Evolutionary conservation across 2,113 vertebrate species (phyloP).

Genomic region (Ovis canadensis): DNA sequence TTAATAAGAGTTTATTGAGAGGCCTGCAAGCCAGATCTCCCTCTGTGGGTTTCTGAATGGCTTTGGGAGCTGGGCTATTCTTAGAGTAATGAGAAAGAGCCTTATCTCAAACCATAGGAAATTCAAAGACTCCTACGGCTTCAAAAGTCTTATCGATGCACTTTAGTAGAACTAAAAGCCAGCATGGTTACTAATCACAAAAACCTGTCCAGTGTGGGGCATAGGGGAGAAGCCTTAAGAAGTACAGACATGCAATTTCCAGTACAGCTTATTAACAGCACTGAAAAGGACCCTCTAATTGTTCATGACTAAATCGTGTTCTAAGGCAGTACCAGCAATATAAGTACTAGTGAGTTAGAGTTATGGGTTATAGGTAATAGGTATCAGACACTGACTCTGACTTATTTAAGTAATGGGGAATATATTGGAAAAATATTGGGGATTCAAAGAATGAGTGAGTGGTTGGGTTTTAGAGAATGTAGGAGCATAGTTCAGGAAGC

Average conservation of each 20-base stretch:
- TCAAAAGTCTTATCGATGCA: conserved; percentile 45
- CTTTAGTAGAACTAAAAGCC: conserved; percentile 46
- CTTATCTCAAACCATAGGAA: conserved; percentile 65
- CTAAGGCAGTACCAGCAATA: not conserved
- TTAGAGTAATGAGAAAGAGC: conserved; percentile 67
- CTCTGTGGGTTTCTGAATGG: conserved; percentile 48
- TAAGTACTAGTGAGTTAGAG: not conserved
- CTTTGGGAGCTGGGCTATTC: conserved; percentile 62
- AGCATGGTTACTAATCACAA: conserved; percentile 37
- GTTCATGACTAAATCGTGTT: not conserved
- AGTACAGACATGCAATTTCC: not conserved
- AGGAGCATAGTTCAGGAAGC: not conserved
- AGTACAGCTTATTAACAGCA: not conserved
- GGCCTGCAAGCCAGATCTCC: conserved; percentile 36
- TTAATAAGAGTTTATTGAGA: conserved; percentile 72
- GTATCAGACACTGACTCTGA: not conserved
- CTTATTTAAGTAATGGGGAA: not conserved
- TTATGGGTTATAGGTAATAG: not conserved
- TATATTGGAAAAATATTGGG: not conserved
- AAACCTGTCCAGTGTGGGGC: not conserved
- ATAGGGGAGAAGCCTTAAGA: not conserved
- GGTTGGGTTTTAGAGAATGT: not conserved
- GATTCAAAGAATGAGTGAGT: not conserved
- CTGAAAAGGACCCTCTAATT: not conserved
- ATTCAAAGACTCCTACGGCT: conserved; percentile 37